Percentiles rank a stretch among this genome's conserved stretches.
These are phyloP conservation scores for Pyrochroa serraticornis DNA, from an alignment of 2,888 invertebrate species.

Conservation along the genomic window DNA sequence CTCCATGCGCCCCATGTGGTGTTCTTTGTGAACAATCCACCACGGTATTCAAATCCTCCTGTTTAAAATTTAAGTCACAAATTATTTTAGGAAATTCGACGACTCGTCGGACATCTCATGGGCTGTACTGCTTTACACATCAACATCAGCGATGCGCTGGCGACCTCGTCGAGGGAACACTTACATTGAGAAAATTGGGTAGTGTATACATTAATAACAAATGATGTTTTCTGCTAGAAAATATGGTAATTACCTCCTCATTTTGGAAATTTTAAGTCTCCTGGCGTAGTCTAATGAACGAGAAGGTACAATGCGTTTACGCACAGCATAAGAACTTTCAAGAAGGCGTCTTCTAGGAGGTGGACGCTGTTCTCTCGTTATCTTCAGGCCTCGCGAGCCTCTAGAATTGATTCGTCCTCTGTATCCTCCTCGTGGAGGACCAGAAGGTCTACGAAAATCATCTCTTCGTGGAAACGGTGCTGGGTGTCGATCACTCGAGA, in stretches of 20 bases:
- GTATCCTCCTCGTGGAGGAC: slow-evolving; percentile 50
- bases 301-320: slow-evolving; percentile 59
- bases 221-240: slow-evolving; percentile 17
- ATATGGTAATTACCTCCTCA: slow-evolving; percentile 56
- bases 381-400: slow-evolving; percentile 57
- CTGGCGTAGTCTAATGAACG: slow-evolving; percentile 54
- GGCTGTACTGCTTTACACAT: slow-evolving; percentile 9
- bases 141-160: slow-evolving; percentile 1
- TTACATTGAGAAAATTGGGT: slow-evolving; percentile 8
- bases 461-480: slow-evolving; percentile 50
- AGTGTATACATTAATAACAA: slow-evolving; percentile 20
- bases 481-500: slow-evolving; percentile 58
- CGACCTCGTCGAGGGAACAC: slow-evolving; percentile 2
- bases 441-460: slow-evolving; percentile 55
- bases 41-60: slow-evolving; percentile 8
- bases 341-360: slow-evolving; percentile 64
- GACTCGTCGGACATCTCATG: neutral
- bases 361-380: slow-evolving; percentile 59
- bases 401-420: slow-evolving; percentile 57
- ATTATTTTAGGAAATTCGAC: slow-evolving; percentile 4
- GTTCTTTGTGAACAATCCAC: neutral
- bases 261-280: slow-evolving; percentile 56
- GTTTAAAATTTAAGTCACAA: slow-evolving; percentile 19
- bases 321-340: slow-evolving; percentile 64
- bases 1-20: slow-evolving; percentile 14